These are phyloP conservation scores for Drosophila ercepeae DNA, from an alignment of 1,140 invertebrate genomes.

Conservation along the genomic window DNA sequence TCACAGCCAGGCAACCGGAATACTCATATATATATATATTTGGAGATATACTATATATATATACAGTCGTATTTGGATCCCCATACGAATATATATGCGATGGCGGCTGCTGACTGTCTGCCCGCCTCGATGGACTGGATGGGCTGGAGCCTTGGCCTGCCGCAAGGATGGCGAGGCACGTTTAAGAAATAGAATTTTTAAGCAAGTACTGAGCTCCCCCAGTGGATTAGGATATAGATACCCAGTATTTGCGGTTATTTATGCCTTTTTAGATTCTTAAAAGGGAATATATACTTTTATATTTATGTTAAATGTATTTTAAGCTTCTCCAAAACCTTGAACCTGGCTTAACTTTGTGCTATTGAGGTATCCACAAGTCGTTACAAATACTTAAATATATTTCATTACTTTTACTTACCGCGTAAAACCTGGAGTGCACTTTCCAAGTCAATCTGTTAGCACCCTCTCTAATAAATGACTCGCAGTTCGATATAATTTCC, in stretches of 20 bases:
- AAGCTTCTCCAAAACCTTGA: too few species aligned
- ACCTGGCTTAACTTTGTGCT: too few species aligned
- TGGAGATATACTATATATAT: too few species aligned
- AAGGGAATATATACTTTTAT: too few species aligned
- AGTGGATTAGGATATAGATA: conserved; percentile 33
- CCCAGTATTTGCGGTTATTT: conserved; percentile 8
- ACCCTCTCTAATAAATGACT: conserved; percentile 63
- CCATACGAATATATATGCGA: conserved; percentile 20
- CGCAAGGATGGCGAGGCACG: conserved; percentile 66
- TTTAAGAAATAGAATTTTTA: conserved; percentile 81
- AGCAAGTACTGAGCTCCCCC: conserved; percentile 61
- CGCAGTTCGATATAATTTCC: conserved; percentile 76
- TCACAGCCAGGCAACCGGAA: conserved; percentile 66
- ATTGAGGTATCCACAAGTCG: not conserved
- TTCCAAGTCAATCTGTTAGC: not conserved
- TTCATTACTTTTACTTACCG: not conserved
- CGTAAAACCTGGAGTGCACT: not conserved
- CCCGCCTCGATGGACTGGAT: conserved; percentile 27
- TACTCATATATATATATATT: conserved; percentile 9
- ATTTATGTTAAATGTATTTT: too few species aligned
- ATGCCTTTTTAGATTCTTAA: too few species aligned
- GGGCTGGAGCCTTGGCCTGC: conserved; percentile 39
- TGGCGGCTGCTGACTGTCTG: conserved; percentile 44
- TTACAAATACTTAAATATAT: not conserved
- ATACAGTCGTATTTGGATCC: conserved; percentile 17